Percentiles rank a stretch among this genome's conserved stretches.
phyloP scores from a whole-genome alignment of 2,113 vertebrate species.

The Hyperoodon ampullatus region DNA sequence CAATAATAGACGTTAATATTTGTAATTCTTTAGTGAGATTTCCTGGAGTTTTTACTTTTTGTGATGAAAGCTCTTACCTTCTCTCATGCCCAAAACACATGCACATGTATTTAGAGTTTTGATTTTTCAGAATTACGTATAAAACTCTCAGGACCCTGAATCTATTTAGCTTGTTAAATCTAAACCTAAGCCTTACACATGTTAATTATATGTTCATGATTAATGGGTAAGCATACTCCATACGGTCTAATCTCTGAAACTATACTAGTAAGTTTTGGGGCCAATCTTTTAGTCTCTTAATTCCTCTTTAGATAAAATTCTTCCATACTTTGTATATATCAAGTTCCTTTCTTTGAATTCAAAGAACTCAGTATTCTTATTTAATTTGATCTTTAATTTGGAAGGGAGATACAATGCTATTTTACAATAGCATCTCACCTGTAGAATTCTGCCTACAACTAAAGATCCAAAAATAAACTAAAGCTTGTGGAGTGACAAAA shows the following conservation, averaged over 20 bases:
- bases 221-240: neutral
- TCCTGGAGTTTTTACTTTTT: neutral
- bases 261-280: neutral
- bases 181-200: neutral
- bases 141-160: neutral
- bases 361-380: neutral
- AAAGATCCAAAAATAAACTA: neutral
- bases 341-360: neutral
- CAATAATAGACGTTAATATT: neutral
- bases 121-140: neutral
- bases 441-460: neutral
- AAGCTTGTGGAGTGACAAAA: neutral
- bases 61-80: neutral
- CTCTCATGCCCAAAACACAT: neutral
- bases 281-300: neutral
- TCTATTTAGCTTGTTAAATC: neutral
- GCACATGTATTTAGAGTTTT: neutral
- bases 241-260: neutral
- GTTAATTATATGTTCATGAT: neutral
- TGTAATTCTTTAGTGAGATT: neutral
- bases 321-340: neutral
- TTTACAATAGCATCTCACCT: neutral
- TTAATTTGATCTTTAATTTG: neutral
- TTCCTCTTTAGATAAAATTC: neutral
- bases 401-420: neutral